Evolutionary conservation across 1,140 invertebrate genomes (phyloP).

Genomic region (Acyrthosiphon pisum): DNA sequence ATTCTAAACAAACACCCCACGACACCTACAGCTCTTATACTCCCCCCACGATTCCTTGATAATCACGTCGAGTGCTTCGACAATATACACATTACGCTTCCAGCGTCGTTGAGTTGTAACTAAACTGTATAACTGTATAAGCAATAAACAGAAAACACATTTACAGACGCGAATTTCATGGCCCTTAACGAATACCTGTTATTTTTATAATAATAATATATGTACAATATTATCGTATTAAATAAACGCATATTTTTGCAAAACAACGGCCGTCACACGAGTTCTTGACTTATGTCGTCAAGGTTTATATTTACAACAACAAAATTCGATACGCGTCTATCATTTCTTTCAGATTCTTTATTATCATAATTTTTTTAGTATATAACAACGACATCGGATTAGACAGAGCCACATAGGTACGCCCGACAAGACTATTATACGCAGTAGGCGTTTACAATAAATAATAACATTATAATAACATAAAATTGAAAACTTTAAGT

Average conservation of each 20-base stretch:
- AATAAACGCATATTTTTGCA: not conserved
- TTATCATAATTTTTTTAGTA: not conserved
- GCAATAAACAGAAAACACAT: not conserved
- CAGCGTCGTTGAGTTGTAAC: not conserved
- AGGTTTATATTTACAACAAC: not conserved
- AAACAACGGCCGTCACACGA: not conserved
- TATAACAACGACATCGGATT: not conserved
- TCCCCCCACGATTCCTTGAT: not conserved
- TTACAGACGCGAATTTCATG: conserved; percentile 29
- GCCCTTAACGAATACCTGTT: conserved; percentile 1
- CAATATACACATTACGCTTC: not conserved
- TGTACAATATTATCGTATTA: not conserved
- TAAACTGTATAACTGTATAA: not conserved
- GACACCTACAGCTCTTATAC: not conserved
- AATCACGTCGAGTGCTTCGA: not conserved
- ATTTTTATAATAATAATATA: not conserved
- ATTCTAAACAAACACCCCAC: not conserved
- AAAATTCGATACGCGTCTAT: conserved; percentile 22
- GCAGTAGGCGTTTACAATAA: not conserved
- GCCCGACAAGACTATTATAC: not conserved
- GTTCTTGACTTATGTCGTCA: not conserved
- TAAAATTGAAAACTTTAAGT: not conserved
- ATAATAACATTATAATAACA: not conserved
- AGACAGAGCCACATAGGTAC: not conserved
- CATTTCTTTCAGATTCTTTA: not conserved